phyloP scores from a whole-genome alignment of 2,113 vertebrate genomes.

The Pachypanchax playfairii region DNA sequence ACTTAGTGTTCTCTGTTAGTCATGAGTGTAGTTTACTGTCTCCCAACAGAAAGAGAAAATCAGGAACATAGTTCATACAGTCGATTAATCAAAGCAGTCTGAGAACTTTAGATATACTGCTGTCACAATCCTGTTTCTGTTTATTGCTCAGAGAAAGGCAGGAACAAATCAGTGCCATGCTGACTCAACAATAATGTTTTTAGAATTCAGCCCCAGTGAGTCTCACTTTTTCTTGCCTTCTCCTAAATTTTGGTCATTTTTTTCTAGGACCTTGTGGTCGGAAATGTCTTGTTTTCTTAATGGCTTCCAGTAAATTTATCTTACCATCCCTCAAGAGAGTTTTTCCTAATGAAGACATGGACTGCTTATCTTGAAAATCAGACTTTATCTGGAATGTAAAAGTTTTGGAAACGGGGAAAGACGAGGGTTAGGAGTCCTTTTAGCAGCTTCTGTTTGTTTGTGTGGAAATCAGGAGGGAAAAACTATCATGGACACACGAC shows the following conservation, averaged over 20 bases:
- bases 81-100: no score
- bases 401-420: conserved; percentile 15
- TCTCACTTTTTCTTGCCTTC: conserved; percentile 36
- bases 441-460: conserved; percentile 14
- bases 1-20: no score
- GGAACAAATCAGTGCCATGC: conserved; percentile 3
- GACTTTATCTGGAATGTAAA: conserved; percentile 42
- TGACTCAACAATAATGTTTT: conserved; percentile 31
- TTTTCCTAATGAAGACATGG: conserved; percentile 61
- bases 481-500: conserved; percentile 21
- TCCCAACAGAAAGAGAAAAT: no score
- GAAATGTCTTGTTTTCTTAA: conserved; percentile 81
- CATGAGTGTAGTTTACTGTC: no score
- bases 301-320: conserved; percentile 75
- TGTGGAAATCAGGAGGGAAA: conserved; percentile 27
- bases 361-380: conserved; percentile 28
- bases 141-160: background rate
- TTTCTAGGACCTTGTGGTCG: conserved; percentile 66
- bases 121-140: no score
- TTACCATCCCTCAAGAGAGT: conserved; percentile 54
- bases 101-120: no score
- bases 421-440: no score
- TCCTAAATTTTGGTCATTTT: conserved; percentile 51
- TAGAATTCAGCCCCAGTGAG: conserved; percentile 44
- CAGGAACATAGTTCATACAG: no score